Base-by-base conservation (phyloP, 2,113 vertebrate species). In the Zeus faber region DNA sequence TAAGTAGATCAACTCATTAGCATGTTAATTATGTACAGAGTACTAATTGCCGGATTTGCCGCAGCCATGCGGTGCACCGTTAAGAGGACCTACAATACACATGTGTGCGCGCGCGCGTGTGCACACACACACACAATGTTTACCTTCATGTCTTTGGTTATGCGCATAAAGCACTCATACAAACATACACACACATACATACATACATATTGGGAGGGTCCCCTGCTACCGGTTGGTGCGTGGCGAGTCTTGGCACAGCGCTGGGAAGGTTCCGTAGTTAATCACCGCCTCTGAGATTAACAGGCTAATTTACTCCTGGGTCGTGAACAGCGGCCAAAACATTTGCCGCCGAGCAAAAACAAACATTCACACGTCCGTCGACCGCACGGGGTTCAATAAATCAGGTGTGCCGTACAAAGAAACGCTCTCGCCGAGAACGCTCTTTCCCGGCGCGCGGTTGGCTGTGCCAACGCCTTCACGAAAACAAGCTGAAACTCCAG, bases 11-110 rank as follows among this genome's bases (percentile, higher is more conserved):
- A 83, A 65, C 86, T 87, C 83, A 90, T 91, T 90, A 89, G 87
- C 87, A 91, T 90, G 86, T 90, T 90, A 89, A 91, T 91, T 90
- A 89, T 87, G 84, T 72, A 72, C 87, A 73, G 77, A 81, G 68
- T 78, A 69, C 83, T 89, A 90, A 91, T 90, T 91, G 84, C 86
- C 82, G 79, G 85, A 89, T 89, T 88, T 83, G 76, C 67, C 74
- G 58, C 75, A 78, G 65, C 74, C 75, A 51, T 57, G 46, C 67
- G 55, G 70, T 67, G 79, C 54, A 5, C 62, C 26, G 55, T 60
- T 57, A 75, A 82, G 80, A 67, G 74, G 70, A 52, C 18, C 2
- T 46, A 37, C 33, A 14, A 16, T 22, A 31, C 23, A 47, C 53
- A 27, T 45, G 57, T 37, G 22, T 45, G 52, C 45, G 48, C 27